A percentile compares a stretch with the other conserved stretches of the same genome.
phyloP scores from a whole-genome alignment of 2,113 vertebrate species.

The Siniperca chuatsi region DNA sequence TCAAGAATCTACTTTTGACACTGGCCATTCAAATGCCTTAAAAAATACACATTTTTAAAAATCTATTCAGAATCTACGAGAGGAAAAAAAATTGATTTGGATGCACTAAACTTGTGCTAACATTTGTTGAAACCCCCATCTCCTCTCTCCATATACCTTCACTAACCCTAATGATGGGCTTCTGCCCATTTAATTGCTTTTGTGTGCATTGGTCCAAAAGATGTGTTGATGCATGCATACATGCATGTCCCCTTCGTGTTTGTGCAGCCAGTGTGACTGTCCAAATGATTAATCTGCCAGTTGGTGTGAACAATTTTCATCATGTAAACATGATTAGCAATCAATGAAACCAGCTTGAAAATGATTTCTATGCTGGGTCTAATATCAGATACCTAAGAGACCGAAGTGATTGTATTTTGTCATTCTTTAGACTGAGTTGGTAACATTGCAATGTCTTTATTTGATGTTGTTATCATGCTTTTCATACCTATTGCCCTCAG shows the following conservation, averaged over 20 bases:
- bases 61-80: not conserved
- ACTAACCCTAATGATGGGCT: not conserved
- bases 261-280: not conserved
- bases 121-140: not conserved
- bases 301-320: not conserved
- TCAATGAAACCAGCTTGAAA: not conserved
- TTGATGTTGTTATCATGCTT: not conserved
- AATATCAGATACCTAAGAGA: not conserved
- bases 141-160: not conserved
- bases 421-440: not conserved
- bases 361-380: not conserved
- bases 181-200: not conserved
- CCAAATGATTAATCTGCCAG: not conserved
- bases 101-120: not conserved
- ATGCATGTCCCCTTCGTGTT: not conserved
- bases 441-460: not conserved
- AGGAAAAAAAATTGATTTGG: not conserved
- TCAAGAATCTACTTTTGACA: not conserved
- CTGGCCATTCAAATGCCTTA: not conserved
- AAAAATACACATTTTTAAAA: not conserved
- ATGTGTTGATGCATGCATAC: not conserved
- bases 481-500: not conserved
- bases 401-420: not conserved
- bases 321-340: not conserved
- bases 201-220: slow-evolving; percentile 2